Percentiles rank a stretch among this genome's conserved stretches.
These are phyloP conservation scores for Steinernema carpocapsae DNA, from an alignment of 2,888 invertebrate genomes.

Conservation along the genomic window DNA sequence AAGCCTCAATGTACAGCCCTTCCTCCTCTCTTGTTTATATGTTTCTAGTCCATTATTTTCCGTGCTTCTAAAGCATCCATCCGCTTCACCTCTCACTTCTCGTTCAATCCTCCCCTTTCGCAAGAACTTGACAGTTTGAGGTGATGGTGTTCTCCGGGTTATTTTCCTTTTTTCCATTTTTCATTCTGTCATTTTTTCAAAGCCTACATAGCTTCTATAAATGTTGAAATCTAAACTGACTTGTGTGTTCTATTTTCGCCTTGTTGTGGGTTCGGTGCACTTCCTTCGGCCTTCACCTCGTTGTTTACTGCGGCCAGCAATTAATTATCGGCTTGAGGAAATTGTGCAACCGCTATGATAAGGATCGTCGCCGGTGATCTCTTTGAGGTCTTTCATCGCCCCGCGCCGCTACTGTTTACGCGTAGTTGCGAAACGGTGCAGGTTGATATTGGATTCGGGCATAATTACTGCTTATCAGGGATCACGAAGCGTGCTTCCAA, in stretches of 20 bases:
- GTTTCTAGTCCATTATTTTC: constrained; percentile 12
- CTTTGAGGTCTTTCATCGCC: constrained; percentile 31
- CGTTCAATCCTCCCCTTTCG: neutral
- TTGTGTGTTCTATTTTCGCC: no score
- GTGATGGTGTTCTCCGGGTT: neutral
- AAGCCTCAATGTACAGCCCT: neutral
- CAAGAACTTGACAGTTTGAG: constrained; percentile 25
- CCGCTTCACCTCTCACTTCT: constrained; percentile 21
- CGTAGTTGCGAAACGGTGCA: neutral
- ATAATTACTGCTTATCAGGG: no score
- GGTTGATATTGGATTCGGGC: no score
- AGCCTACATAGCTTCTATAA: no score
- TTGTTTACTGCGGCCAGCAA: constrained; percentile 22
- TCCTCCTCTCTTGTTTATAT: neutral
- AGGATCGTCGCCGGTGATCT: constrained; percentile 29
- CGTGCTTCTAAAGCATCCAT: neutral
- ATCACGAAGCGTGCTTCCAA: no score
- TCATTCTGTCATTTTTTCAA: neutral
- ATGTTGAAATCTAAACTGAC: no score
- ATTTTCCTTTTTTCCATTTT: neutral
- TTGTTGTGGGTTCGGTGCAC: neutral
- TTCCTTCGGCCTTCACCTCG: constrained; percentile 24
- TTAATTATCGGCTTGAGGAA: constrained; percentile 32
- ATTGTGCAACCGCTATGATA: constrained; percentile 31
- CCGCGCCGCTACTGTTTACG: constrained; percentile 32